Percentiles rank a stretch among this genome's conserved stretches.
These are phyloP conservation scores for Copidosoma aretas DNA, from an alignment of 2,888 invertebrate species.

Conservation along the genomic window DNA sequence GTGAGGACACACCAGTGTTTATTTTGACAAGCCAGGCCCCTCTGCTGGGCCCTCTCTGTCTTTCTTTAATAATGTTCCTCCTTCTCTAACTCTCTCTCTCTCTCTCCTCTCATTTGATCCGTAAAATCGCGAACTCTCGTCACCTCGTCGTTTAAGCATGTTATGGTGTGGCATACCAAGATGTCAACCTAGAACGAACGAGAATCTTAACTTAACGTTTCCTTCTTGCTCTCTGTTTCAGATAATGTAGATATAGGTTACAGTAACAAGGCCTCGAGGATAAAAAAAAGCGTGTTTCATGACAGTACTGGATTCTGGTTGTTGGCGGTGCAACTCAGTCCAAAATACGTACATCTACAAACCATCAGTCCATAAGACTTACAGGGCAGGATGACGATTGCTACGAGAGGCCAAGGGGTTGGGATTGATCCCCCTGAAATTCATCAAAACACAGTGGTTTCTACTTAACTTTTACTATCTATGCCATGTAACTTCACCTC, in stretches of 20 bases:
- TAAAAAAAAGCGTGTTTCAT: constrained; percentile 54
- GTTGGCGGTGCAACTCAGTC: constrained; percentile 56
- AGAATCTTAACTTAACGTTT: constrained; percentile 1
- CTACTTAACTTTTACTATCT: background rate
- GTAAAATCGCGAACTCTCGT: too few species aligned
- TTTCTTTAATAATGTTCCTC: too few species aligned
- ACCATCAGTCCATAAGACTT: constrained; percentile 50
- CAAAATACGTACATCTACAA: constrained; percentile 50
- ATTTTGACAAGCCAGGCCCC: too few species aligned
- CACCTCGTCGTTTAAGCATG: too few species aligned
- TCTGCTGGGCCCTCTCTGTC: too few species aligned
- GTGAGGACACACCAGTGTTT: background rate
- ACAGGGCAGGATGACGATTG: constrained; percentile 68
- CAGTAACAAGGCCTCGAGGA: constrained; percentile 57
- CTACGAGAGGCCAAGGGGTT: constrained; percentile 70
- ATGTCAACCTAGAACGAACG: too few species aligned
- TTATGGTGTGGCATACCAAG: too few species aligned
- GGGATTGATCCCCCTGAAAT: constrained; percentile 67
- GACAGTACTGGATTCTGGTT: constrained; percentile 59
- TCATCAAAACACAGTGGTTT: constrained; percentile 60
- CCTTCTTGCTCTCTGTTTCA: constrained; percentile 51
- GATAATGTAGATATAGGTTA: constrained; percentile 62
- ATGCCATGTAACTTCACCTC: background rate
- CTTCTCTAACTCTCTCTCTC: too few species aligned
- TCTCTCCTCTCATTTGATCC: too few species aligned